These are phyloP conservation scores for Castor canadensis DNA, from an alignment of 2,113 vertebrate genomes.

Conservation along the genomic window DNA sequence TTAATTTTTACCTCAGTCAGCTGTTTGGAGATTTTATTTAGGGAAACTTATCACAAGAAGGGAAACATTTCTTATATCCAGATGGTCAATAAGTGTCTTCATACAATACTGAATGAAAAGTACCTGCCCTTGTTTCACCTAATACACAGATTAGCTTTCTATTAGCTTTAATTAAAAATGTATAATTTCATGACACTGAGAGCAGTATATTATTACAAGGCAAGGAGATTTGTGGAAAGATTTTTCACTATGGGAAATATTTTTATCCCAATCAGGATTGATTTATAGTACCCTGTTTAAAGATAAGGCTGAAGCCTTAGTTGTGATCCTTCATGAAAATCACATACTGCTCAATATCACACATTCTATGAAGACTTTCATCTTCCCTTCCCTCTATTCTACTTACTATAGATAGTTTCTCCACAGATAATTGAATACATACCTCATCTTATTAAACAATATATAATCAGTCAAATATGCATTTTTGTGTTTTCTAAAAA, in stretches of 20 bases:
- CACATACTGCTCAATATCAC: neutral
- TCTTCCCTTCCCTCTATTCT: neutral
- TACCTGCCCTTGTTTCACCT: neutral
- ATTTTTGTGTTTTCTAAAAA: neutral
- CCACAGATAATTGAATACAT: neutral
- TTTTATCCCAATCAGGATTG: neutral
- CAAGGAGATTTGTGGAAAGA: neutral
- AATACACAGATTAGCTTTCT: neutral
- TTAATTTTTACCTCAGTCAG: constrained; percentile 53
- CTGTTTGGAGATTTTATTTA: constrained; percentile 46
- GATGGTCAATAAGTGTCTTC: constrained; percentile 24
- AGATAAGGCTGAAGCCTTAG: neutral
- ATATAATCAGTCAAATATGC: neutral
- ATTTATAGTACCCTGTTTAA: neutral
- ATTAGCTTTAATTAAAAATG: constrained; percentile 29
- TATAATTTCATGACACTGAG: neutral
- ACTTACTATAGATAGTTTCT: neutral
- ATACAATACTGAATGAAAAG: neutral
- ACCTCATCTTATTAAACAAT: neutral
- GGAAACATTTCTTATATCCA: constrained; percentile 18
- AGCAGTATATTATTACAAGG: neutral
- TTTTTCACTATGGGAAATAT: neutral
- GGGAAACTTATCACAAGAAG: constrained; percentile 40
- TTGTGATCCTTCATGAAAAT: neutral
- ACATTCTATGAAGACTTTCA: neutral